Base-by-base conservation (phyloP, 2,113 vertebrate species). In the Nothobranchius furzeri region DNA sequence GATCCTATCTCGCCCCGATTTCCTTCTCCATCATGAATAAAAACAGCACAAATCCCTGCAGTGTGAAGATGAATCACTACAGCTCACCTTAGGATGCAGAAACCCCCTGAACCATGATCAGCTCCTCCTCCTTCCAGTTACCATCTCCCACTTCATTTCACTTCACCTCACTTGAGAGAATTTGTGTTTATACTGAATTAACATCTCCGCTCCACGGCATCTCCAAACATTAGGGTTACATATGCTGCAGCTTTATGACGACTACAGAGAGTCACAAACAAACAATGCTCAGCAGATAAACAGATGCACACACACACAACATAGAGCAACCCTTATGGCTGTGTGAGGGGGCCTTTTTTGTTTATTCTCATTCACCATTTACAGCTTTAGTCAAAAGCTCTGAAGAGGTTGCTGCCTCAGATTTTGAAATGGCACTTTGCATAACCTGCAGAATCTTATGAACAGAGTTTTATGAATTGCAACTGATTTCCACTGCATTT, bases 21-120 rank as follows among this genome's bases (percentile, higher is more conserved):
- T 78, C 52, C 49, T 68, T 73, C 78, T 56, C 66, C 60, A 65
- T 49, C 70, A 54, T 80, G 56, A 87, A 88, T 69, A 75, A 76
- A 86, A 77, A 81, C 82, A 81, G 70, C 63, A 43, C 74, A 80
- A 79, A 87, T 88, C 78, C 67, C 70, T 76, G 81, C 75, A 73
- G 71, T 25, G 50, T 61, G 1, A 50, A 52, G 71, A 74, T 89
- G 82, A 90, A 78, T 89, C 83, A 85, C 68, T 45, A 12, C 46
- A 64, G 65, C 61, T 77, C 10, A 84, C 86, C 86, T 64, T 50
- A 66, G 85, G 83, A 69, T 30, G 73, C 9, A 42, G 46, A 70
- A n/a, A 13, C 24, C 30, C 20, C n/a, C 30, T 30, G 30, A 30
- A 30, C 30, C 30, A 1, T 30, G 37, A n/a, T 13, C 37, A n/a